Conservation (phyloP, 2,113 vertebrate genomes). For the Anolis carolinensis region DNA sequence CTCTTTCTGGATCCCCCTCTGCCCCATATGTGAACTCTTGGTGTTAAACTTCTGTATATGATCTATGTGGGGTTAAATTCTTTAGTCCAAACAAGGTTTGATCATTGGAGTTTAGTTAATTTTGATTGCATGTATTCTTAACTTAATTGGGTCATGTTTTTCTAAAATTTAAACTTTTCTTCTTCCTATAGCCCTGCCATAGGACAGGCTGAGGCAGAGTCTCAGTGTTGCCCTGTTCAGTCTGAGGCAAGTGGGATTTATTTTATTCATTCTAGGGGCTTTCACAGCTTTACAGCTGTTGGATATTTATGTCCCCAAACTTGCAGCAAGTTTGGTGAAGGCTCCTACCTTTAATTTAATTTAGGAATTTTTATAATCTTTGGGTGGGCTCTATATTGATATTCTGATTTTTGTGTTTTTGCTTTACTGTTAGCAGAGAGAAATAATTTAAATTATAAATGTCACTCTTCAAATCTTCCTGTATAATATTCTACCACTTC, state of each 20-base stretch:
- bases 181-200: constrained; percentile 98
- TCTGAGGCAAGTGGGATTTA: constrained; percentile 98
- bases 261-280: constrained; percentile 90
- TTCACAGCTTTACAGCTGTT: constrained; percentile 95
- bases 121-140: constrained; percentile 82
- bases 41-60: constrained; percentile 45
- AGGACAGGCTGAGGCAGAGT: constrained; percentile 98
- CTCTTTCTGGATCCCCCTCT: constrained; percentile 30
- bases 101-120: constrained; percentile 76
- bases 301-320: constrained; percentile 95
- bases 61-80: constrained; percentile 56
- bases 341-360: constrained; percentile 86
- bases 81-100: constrained; percentile 74
- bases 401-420: constrained; percentile 66
- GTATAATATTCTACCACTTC: constrained; percentile 40
- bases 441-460: neutral
- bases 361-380: constrained; percentile 82
- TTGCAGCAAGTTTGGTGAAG: constrained; percentile 99
- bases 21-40: constrained; percentile 29
- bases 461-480: neutral
- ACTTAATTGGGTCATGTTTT: constrained; percentile 83
- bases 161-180: constrained; percentile 98
- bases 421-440: constrained; percentile 51
- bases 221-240: constrained; percentile 99
- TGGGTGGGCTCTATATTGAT: constrained; percentile 83